Percentiles rank a stretch among this genome's conserved stretches.
phyloP scores from a whole-genome alignment of 2,113 vertebrate genomes.

The human (Homo sapiens) region DNA sequence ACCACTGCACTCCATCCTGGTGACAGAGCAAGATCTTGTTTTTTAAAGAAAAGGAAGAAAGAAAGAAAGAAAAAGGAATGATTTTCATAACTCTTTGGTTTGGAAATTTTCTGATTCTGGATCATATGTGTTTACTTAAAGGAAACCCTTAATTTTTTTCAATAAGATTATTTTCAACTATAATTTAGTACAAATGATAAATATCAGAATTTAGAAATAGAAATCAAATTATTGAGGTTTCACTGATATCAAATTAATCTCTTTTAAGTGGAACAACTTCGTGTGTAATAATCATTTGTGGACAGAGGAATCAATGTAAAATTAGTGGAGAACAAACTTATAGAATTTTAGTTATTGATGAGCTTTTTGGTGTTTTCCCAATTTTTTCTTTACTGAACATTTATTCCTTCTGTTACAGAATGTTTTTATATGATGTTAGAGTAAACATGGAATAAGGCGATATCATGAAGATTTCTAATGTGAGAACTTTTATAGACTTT shows the following conservation, averaged over 20 bases:
- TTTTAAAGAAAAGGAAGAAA: too few relatives aligned
- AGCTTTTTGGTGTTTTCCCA: neutral
- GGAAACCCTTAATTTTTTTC: neutral
- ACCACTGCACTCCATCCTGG: too few relatives aligned
- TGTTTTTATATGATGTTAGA: neutral
- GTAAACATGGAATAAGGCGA: neutral
- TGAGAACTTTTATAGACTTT: neutral
- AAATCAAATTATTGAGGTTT: constrained; percentile 41
- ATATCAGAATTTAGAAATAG: constrained; percentile 42
- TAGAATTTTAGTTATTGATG: neutral
- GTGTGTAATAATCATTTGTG: constrained; percentile 30
- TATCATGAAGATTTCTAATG: neutral
- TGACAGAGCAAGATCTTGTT: too few relatives aligned
- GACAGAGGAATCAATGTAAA: neutral
- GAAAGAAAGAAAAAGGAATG: neutral
- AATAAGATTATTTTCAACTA: constrained; percentile 44
- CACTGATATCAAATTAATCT: constrained; percentile 9
- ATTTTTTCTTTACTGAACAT: constrained; percentile 9
- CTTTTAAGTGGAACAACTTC: neutral
- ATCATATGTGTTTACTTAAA: constrained; percentile 25
- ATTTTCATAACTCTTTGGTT: neutral
- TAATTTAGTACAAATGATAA: constrained; percentile 19
- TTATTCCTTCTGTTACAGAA: constrained; percentile 32
- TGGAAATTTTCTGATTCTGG: constrained; percentile 2
- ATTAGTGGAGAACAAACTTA: neutral